Evolutionary conservation across 2,888 invertebrate genomes (phyloP).

Genomic region (Eupeodes latifasciatus): DNA sequence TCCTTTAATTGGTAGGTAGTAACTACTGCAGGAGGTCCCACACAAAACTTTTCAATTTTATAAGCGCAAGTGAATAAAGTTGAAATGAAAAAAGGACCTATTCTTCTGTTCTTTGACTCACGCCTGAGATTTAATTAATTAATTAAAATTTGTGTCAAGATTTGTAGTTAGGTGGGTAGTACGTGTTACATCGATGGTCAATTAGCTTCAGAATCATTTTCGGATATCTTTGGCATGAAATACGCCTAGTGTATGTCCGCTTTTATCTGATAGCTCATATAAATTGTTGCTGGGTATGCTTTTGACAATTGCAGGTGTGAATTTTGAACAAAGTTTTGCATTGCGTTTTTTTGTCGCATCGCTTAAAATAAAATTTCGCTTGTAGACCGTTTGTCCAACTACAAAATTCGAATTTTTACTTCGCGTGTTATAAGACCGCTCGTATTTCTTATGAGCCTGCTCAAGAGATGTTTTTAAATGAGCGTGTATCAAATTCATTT

Average conservation of each 20-base stretch:
- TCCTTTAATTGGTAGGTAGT: too few relatives aligned
- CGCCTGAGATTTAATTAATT: too few relatives aligned
- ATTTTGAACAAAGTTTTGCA: not conserved
- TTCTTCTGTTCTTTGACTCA: too few relatives aligned
- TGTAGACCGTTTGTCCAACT: not conserved
- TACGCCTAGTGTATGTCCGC: not conserved
- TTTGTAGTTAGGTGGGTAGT: too few relatives aligned
- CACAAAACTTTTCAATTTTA: too few relatives aligned
- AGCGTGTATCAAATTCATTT: not conserved
- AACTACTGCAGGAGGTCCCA: too few relatives aligned
- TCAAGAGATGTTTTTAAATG: not conserved
- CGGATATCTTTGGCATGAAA: not conserved
- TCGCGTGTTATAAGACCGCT: not conserved
- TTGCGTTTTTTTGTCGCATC: not conserved
- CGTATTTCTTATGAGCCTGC: not conserved
- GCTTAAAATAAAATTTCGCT: not conserved
- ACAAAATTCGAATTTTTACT: not conserved
- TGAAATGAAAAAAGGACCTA: too few relatives aligned
- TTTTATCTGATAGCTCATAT: not conserved
- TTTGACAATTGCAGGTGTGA: too few relatives aligned
- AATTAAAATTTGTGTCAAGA: too few relatives aligned
- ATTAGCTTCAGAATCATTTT: not conserved
- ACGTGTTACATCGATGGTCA: not conserved
- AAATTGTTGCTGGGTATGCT: too few relatives aligned
- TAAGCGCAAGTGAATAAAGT: too few relatives aligned